Conservation (phyloP, 1,140 invertebrate species). For the Camponotus vicinus region DNA sequence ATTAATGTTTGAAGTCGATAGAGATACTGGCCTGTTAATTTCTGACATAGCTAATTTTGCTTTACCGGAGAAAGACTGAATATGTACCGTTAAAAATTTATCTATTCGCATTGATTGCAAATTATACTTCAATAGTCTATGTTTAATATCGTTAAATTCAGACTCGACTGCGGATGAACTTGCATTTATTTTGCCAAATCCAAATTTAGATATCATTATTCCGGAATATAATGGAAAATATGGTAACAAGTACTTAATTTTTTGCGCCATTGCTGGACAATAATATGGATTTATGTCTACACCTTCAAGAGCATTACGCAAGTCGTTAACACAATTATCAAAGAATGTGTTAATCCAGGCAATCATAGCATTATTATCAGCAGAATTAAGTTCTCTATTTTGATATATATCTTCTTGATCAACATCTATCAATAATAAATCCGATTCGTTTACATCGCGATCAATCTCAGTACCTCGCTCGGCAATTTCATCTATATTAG, state of each 20-base stretch:
- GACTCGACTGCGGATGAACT: conserved; percentile 11
- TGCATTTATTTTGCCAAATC: conserved; percentile 19
- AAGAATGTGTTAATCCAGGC: not conserved
- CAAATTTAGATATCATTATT: conserved; percentile 14
- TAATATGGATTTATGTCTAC: conserved; percentile 3
- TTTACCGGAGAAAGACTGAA: not conserved
- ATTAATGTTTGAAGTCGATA: not conserved
- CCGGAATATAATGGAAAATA: not conserved
- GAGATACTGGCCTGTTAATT: not conserved
- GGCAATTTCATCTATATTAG: too few species aligned
- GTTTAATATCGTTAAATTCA: conserved; percentile 9
- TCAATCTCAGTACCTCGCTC: too few species aligned
- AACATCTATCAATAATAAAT: too few species aligned
- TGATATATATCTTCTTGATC: too few species aligned
- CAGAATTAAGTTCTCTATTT: too few species aligned
- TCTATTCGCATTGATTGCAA: not conserved
- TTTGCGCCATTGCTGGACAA: conserved; percentile 9
- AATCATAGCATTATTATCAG: not conserved
- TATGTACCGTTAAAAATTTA: not conserved
- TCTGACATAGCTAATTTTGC: not conserved
- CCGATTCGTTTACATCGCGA: too few species aligned
- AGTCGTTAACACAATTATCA: not conserved
- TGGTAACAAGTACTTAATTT: not conserved
- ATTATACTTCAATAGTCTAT: not conserved
- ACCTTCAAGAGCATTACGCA: not conserved